Conservation (phyloP, 2,888 invertebrate genomes). For the Danaus chrysippus region DNA sequence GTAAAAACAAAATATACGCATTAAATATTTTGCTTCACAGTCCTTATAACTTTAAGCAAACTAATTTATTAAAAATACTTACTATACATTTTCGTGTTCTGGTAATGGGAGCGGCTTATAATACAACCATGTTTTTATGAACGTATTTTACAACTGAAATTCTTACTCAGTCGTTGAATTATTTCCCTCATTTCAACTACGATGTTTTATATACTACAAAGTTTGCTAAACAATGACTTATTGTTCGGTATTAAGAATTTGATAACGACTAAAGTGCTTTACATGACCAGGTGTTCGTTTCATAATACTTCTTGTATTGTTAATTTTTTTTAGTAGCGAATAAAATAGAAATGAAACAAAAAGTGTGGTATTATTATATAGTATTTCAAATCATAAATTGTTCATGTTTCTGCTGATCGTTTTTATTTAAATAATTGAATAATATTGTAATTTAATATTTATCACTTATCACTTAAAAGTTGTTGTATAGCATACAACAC, state of each 20-base stretch:
- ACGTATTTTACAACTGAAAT: constrained; percentile 29
- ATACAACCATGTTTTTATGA: constrained; percentile 7
- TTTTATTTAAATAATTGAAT: too few relatives aligned
- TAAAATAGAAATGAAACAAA: too few relatives aligned
- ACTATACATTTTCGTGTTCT: constrained; percentile 27
- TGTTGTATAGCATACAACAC: constrained; percentile 55
- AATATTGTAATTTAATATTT: neutral
- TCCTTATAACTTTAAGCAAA: constrained; percentile 6
- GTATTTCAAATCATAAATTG: too few relatives aligned
- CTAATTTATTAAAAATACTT: constrained; percentile 17
- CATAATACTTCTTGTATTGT: constrained; percentile 8
- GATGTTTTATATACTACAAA: constrained; percentile 63
- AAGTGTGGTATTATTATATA: too few relatives aligned
- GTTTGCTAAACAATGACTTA: constrained; percentile 59
- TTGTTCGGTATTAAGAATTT: constrained; percentile 45
- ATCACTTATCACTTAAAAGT: constrained; percentile 45
- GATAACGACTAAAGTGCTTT: constrained; percentile 46
- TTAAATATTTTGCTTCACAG: too few relatives aligned
- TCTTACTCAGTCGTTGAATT: constrained; percentile 29
- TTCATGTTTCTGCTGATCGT: too few relatives aligned
- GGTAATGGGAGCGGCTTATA: neutral
- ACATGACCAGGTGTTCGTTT: constrained; percentile 15
- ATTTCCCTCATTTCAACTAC: constrained; percentile 29
- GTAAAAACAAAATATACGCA: too few relatives aligned
- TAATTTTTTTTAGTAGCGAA: neutral